phyloP scores from a whole-genome alignment of 2,797 vertebrate genomes.

The Gallirallus australis region DNA sequence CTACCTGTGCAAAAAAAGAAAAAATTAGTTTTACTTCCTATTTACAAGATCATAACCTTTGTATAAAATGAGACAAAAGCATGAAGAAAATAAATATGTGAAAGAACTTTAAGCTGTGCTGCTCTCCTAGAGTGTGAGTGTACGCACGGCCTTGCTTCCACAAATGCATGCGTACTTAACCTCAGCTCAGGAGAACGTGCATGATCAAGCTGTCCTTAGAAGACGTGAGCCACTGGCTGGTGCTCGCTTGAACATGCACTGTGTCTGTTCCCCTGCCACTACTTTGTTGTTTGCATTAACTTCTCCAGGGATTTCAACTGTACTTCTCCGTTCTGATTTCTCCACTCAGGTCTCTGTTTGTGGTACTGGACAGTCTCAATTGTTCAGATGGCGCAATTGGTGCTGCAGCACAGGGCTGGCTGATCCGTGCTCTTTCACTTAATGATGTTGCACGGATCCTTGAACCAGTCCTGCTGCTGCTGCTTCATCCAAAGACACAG shows the following conservation, averaged over 20 bases:
- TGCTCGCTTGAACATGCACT: neutral
- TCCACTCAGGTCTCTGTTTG: constrained; percentile 89
- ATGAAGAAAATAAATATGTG: neutral
- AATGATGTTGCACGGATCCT: constrained; percentile 92
- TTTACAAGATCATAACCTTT: neutral
- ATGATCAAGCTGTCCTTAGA: neutral
- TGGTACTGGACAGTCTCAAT: constrained; percentile 93
- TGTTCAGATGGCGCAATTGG: constrained; percentile 90
- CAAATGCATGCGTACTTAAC: neutral
- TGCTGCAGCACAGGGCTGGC: constrained; percentile 93
- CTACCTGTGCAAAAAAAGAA: neutral
- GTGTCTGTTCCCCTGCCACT: neutral
- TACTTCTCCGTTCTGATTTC: neutral
- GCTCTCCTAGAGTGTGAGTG: neutral
- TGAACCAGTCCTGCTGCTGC: constrained; percentile 91
- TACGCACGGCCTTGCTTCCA: neutral
- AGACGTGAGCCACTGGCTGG: neutral
- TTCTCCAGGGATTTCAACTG: neutral
- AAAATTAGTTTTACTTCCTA: neutral
- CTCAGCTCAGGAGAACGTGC: neutral
- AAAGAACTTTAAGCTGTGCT: neutral
- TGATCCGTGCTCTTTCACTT: constrained; percentile 91
- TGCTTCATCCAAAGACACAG: constrained; percentile 94
- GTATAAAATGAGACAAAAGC: neutral
- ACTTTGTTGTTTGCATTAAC: neutral